Conservation (phyloP, 2,888 invertebrate species). For the Chrysolina oricalcia region DNA sequence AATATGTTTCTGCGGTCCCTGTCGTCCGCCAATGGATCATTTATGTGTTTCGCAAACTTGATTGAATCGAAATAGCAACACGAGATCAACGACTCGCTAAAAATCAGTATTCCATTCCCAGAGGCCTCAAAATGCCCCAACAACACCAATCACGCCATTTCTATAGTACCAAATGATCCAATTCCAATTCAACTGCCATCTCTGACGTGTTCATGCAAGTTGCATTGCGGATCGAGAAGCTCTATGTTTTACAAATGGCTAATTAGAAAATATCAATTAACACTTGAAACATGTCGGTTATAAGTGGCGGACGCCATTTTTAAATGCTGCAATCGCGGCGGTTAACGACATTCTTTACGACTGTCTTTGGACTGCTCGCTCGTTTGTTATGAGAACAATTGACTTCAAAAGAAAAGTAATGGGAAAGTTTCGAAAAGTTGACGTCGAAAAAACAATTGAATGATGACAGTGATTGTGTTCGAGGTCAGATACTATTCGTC, state of each 20-base stretch:
- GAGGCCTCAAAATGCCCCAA: constrained; percentile 40
- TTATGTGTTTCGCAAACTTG: constrained; percentile 29
- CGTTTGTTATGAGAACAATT: constrained; percentile 42
- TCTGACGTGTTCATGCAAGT: constrained; percentile 42
- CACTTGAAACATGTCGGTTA: constrained; percentile 53
- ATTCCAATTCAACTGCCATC: constrained; percentile 49
- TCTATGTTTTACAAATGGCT: constrained; percentile 51
- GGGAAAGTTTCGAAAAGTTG: constrained; percentile 36
- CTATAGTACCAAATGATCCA: constrained; percentile 46
- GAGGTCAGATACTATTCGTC: not conserved
- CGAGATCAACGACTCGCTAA: constrained; percentile 45
- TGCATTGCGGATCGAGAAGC: constrained; percentile 41
- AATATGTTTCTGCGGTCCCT: no score
- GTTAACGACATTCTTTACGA: constrained; percentile 53
- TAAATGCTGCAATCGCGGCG: constrained; percentile 50
- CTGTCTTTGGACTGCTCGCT: constrained; percentile 38
- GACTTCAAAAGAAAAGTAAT: constrained; percentile 40
- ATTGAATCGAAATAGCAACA: constrained; percentile 49
- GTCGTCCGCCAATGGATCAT: not conserved
- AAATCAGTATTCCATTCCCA: constrained; percentile 45
- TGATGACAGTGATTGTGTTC: constrained; percentile 38
- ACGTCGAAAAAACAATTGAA: constrained; percentile 35
- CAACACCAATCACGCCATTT: constrained; percentile 41
- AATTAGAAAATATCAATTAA: constrained; percentile 56
- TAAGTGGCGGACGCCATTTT: constrained; percentile 56